A percentile compares a stretch with the other conserved stretches of the same genome.
These are phyloP conservation scores for Geotrypetes seraphini DNA, from an alignment of 2,797 vertebrate species.

Conservation along the genomic window DNA sequence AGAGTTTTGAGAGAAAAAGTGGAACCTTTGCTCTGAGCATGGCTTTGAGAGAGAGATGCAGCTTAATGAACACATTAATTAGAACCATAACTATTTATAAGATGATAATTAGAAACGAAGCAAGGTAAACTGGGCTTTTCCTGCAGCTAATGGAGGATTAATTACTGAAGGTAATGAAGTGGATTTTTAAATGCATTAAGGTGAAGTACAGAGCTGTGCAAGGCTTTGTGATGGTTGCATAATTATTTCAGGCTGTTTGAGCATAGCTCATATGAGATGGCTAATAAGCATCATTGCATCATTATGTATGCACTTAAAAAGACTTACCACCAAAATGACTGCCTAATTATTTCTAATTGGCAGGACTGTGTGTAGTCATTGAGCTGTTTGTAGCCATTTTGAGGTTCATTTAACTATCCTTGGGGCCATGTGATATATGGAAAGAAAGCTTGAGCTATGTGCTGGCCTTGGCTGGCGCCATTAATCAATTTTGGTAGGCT, in stretches of 20 bases:
- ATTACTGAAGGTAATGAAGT: slow-evolving; percentile 99
- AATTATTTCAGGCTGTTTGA: slow-evolving; percentile 98
- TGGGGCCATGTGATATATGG: slow-evolving; percentile 69
- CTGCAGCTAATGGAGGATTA: slow-evolving; percentile 99
- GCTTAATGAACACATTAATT: slow-evolving; percentile 99
- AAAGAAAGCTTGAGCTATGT: slow-evolving; percentile 49
- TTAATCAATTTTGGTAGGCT: slow-evolving; percentile 66
- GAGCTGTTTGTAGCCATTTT: slow-evolving; percentile 87
- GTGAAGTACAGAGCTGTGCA: slow-evolving; percentile 98
- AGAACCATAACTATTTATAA: slow-evolving; percentile 99
- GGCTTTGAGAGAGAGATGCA: slow-evolving; percentile 98
- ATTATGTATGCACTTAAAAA: slow-evolving; percentile 99
- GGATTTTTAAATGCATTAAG: slow-evolving; percentile 98
- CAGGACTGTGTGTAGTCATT: slow-evolving; percentile 91
- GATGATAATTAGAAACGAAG: slow-evolving; percentile 99
- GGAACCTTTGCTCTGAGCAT: slow-evolving; percentile 96
- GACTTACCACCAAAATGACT: slow-evolving; percentile 95
- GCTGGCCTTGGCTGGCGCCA: slow-evolving; percentile 56
- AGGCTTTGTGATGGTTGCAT: slow-evolving; percentile 95
- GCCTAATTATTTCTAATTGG: slow-evolving; percentile 99
- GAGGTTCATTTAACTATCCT: slow-evolving; percentile 86
- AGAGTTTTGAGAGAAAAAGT: slow-evolving; percentile 89
- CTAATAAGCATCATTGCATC: slow-evolving; percentile 98
- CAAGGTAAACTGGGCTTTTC: slow-evolving; percentile 98
- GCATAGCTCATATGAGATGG: slow-evolving; percentile 72